Conservation (phyloP, 64 coral and sea anemone genomes). For the Cladopsammia gracilis region DNA sequence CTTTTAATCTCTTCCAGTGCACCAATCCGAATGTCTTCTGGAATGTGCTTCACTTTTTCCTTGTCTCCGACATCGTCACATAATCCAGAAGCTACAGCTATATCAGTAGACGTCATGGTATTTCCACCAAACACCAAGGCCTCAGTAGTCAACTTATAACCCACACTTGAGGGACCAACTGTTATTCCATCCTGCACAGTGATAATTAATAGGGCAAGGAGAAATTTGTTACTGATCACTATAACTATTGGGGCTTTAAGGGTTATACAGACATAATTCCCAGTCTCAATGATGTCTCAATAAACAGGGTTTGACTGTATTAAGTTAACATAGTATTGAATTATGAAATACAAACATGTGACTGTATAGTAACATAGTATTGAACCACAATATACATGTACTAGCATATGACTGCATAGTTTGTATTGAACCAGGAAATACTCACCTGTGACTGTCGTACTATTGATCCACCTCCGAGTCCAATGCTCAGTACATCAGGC, state of each 20-base stretch:
- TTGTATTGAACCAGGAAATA: neutral
- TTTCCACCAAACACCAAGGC: constrained; percentile 89
- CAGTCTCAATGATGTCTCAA: too few relatives aligned
- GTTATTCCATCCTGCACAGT: constrained; percentile 33
- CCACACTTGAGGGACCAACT: constrained; percentile 94
- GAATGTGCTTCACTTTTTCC: constrained; percentile 51
- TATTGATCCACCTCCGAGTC: constrained; percentile 91
- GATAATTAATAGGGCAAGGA: neutral
- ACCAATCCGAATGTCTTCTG: constrained; percentile 24
- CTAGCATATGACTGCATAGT: too few relatives aligned
- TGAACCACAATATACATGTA: too few relatives aligned
- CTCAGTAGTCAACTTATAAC: constrained; percentile 73
- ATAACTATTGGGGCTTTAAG: neutral
- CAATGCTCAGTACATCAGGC: constrained; percentile 95
- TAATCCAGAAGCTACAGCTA: constrained; percentile 87
- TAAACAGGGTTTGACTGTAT: too few relatives aligned
- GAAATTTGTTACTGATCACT: too few relatives aligned
- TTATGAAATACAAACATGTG: too few relatives aligned
- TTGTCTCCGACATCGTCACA: constrained; percentile 80
- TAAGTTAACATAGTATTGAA: too few relatives aligned
- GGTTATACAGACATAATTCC: too few relatives aligned
- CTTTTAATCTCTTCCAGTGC: constrained; percentile 60
- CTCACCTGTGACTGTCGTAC: constrained; percentile 26
- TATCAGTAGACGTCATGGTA: constrained; percentile 77
- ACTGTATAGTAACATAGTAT: too few relatives aligned